phyloP scores from a whole-genome alignment of 2,113 vertebrate genomes.

The Thunnus maccoyii region DNA sequence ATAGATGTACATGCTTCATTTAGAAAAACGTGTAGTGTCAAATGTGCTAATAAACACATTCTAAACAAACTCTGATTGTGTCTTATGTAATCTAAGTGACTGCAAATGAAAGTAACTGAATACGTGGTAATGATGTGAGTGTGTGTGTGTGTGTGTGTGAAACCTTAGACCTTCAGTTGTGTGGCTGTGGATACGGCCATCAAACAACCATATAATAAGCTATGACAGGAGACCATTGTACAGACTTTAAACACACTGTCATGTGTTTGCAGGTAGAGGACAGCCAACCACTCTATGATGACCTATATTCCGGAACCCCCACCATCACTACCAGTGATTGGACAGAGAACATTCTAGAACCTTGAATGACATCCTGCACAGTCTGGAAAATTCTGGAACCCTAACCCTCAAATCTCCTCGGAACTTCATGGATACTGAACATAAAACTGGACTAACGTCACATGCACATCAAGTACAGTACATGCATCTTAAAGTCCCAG shows the following conservation, averaged over 20 bases:
- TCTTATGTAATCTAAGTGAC: no score
- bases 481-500: slow-evolving; percentile 34
- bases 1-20: no score
- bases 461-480: slow-evolving; percentile 35
- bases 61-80: no score
- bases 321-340: slow-evolving; percentile 12
- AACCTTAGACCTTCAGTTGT: no score
- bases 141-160: no score
- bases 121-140: no score
- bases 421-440: slow-evolving; percentile 22
- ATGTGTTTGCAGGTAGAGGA: slow-evolving; percentile 88
- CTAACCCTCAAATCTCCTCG: slow-evolving; percentile 2
- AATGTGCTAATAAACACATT: no score
- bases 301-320: slow-evolving; percentile 57
- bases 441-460: slow-evolving; percentile 45
- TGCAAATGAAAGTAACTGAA: no score
- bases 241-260: not conserved
- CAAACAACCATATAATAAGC: not conserved
- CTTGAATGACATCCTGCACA: slow-evolving; percentile 19
- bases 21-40: no score
- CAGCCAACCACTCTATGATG: slow-evolving; percentile 96
- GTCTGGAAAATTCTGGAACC: slow-evolving; percentile 30
- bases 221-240: not conserved
- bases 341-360: slow-evolving; percentile 19
- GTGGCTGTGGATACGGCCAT: no score